Evolutionary conservation across 2,797 vertebrate genomes (phyloP), one percentile per base, ranked within the genome.

Genomic region (Clarias platycephalus): DNA sequence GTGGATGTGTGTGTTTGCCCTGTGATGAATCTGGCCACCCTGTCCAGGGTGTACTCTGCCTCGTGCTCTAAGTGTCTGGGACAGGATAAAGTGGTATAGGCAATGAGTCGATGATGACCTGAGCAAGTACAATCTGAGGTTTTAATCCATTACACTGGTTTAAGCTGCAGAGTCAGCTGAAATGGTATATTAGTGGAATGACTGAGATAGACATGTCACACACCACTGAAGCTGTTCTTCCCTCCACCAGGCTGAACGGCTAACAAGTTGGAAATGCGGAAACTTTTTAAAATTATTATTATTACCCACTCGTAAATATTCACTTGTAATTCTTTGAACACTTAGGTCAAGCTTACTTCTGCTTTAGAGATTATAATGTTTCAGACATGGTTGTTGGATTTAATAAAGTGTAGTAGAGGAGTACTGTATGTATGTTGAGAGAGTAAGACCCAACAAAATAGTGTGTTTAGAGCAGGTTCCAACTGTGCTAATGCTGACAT

Each of bases 401-500:
- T 24, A 78, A 40, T 16, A 60, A 26, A n/a, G 16, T 37, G 58
- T 7, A 62, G 22, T 40, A 18, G 31, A 58, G 22, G 57, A 5
- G 76, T 0, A 53, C 49, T 53, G 44, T 49, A 49, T 53, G 44
- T 49, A 49, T 78, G 37, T 44, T 0, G 22, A 62, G 62, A 63
- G 31, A n/a, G 22, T 40, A n/a, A 16, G 57, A 28, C 60, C 49
- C 24, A 5, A 37, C 58, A 44, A 79, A 44, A 63, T 40, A 62
- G 75, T 15, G 12, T 78, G 34, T 79, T 62, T 37, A 9, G 60
- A 80, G 13, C 0, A 44, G 58, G 26, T 64, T 64, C 37, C 18
- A 18, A 1, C 76, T 62, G 76, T 79, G 28, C 22, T 63, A 18
- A 40, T 79, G 76, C 34, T 79, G 53, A 80, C 34, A 44, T 44